Percentiles rank a stretch among this genome's conserved stretches.
Evolutionary conservation across 2,888 invertebrate species (phyloP).

Genomic region (Macrostomum cliftonense): DNA sequence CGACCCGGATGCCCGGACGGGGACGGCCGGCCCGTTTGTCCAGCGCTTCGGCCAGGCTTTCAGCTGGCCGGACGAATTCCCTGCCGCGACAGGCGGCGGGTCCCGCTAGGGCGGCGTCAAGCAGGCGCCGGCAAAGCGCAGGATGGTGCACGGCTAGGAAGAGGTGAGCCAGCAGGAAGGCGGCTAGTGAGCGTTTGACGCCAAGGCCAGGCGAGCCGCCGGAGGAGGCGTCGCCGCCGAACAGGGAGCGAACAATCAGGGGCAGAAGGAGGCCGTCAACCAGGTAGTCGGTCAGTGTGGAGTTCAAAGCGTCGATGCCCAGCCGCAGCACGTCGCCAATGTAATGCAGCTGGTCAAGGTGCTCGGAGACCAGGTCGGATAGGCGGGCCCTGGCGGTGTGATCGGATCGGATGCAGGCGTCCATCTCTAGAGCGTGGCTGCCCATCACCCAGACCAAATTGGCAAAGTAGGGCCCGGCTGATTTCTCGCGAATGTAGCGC

Average conservation of each 20-base stretch:
- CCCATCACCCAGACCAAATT: slow-evolving; percentile 98
- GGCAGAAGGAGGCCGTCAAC: slow-evolving; percentile 77
- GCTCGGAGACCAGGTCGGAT: slow-evolving; percentile 82
- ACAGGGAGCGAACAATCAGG: slow-evolving; percentile 73
- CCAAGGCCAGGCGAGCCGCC: background rate
- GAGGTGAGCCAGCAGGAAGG: slow-evolving; percentile 37
- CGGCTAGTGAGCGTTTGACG: slow-evolving; percentile 7
- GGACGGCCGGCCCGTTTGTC: slow-evolving; percentile 38
- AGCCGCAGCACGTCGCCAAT: slow-evolving; percentile 83
- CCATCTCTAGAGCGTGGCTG: slow-evolving; percentile 82
- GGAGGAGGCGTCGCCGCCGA: slow-evolving; percentile 43
- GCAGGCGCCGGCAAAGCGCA: slow-evolving; percentile 69
- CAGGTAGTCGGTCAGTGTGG: slow-evolving; percentile 76
- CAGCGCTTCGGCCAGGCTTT: slow-evolving; percentile 57
- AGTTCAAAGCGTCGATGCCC: slow-evolving; percentile 73
- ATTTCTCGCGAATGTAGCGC: slow-evolving; percentile 77
- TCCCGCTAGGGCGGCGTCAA: slow-evolving; percentile 37
- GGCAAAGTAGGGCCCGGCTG: slow-evolving; percentile 91
- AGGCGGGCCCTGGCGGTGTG: slow-evolving; percentile 72
- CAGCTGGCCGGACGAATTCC: slow-evolving; percentile 48
- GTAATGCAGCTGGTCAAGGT: slow-evolving; percentile 87
- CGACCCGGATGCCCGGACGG: background rate
- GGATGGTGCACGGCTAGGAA: slow-evolving; percentile 78
- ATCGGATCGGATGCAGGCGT: slow-evolving; percentile 68
- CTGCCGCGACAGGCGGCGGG: slow-evolving; percentile 15